A percentile compares a stretch with the other conserved stretches of the same genome.
Evolutionary conservation across 2,888 invertebrate species (phyloP).

Genomic region (Pyrocoelia pectoralis): DNA sequence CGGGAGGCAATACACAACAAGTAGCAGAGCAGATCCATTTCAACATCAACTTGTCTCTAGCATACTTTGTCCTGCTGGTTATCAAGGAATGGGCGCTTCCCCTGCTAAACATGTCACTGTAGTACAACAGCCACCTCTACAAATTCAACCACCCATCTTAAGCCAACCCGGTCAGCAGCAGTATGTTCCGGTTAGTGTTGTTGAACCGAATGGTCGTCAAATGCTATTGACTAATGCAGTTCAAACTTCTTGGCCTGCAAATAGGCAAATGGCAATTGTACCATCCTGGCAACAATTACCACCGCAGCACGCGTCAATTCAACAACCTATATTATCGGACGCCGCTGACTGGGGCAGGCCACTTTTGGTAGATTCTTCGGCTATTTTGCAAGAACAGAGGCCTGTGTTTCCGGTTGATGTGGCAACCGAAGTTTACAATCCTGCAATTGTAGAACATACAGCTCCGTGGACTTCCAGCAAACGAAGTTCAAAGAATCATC

Average conservation of each 20-base stretch:
- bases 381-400: conserved; percentile 73
- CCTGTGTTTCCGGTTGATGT: conserved; percentile 69
- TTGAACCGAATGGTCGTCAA: conserved; percentile 83
- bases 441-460: conserved; percentile 64
- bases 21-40: conserved; percentile 81
- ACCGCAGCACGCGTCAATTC: conserved; percentile 68
- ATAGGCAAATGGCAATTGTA: conserved; percentile 82
- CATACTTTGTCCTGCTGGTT: conserved; percentile 88
- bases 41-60: conserved; percentile 94
- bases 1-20: conserved; percentile 72
- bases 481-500: conserved; percentile 66
- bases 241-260: conserved; percentile 75
- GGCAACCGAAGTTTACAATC: conserved; percentile 66
- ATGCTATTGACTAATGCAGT: conserved; percentile 81
- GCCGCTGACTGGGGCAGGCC: conserved; percentile 77
- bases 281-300: conserved; percentile 86
- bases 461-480: conserved; percentile 59
- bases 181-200: conserved; percentile 93
- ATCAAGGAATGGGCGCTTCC: conserved; percentile 76
- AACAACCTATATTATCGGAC: conserved; percentile 68
- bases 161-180: conserved; percentile 88
- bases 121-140: conserved; percentile 73
- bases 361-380: conserved; percentile 78
- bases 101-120: conserved; percentile 76
- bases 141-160: conserved; percentile 81